Conservation (phyloP, 2,113 vertebrate genomes). For the Dicaeum eximium region DNA sequence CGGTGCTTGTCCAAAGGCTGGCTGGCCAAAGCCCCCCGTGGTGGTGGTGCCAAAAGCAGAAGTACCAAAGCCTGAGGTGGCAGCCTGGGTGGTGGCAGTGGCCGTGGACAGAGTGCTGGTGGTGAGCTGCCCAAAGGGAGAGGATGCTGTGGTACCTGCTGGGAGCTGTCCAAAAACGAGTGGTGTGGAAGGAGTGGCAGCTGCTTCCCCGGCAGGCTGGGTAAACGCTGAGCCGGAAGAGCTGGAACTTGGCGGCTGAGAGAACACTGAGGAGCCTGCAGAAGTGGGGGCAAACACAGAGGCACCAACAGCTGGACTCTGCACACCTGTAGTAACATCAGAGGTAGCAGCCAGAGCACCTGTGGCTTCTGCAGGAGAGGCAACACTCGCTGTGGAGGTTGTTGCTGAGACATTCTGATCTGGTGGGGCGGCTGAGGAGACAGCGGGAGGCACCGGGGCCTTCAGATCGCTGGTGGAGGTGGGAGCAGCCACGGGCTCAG, state of each 20-base stretch:
- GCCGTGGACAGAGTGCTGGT: constrained; percentile 21
- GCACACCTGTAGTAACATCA: not conserved
- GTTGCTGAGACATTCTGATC: not conserved
- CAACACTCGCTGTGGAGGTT: not conserved
- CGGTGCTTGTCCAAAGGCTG: constrained; percentile 79
- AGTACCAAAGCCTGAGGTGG: constrained; percentile 70
- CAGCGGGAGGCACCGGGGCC: not conserved
- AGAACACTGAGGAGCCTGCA: constrained; percentile 38
- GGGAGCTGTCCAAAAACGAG: constrained; percentile 66
- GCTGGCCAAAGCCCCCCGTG: constrained; percentile 75
- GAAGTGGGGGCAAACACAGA: constrained; percentile 48
- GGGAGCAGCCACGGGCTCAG: not conserved
- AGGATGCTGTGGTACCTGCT: constrained; percentile 43
- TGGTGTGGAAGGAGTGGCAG: constrained; percentile 15
- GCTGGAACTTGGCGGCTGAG: constrained; percentile 49
- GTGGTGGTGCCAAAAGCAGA: constrained; percentile 67
- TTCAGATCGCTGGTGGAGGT: not conserved
- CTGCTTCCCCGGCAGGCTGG: constrained; percentile 52
- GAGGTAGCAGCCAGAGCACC: not conserved
- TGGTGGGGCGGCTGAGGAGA: not conserved
- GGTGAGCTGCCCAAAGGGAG: constrained; percentile 62
- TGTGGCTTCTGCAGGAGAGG: constrained; percentile 11
- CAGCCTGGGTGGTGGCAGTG: not conserved
- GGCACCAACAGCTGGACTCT: not conserved
- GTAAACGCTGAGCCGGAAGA: constrained; percentile 67